Base-by-base conservation (phyloP, 2,797 vertebrate genomes). In the Poecilia picta region DNA sequence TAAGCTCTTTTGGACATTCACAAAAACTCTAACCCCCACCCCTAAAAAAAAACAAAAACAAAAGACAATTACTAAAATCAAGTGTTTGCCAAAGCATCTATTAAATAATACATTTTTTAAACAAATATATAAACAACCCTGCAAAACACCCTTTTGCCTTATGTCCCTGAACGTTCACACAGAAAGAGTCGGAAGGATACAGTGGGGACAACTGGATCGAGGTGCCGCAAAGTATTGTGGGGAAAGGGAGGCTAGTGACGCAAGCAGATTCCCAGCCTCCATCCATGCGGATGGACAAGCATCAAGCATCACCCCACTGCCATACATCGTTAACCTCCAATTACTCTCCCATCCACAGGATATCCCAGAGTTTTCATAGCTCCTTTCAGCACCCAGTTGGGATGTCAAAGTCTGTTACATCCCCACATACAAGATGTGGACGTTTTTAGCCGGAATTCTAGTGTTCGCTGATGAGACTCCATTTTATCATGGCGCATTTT, bases 261-360 rank as follows among this genome's bases (percentile, higher is more conserved):
- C 73, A 86, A 88, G 87, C 91, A 91, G 91, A 96, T 96, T 96
- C 95, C 91, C 91, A 83, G 82, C 77, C 81, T 90, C 80, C 94
- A 95, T 93, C 93, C 95, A 94, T 91, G 93, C 94, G 81, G 81
- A 75, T 13, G 57, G 85, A 73, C 84, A 79, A 88, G 85, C 83
- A 86, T 84, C 82, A 66, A 85, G 81, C 90, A 87, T 88, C 85
- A 77, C 43, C 55, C 46, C 51, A 47, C 82, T 86, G 83, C 85
- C 90, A 84, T 81, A 76, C 45, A 79, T 82, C 78, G 74, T 94
- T 92, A 93, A 85, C 82, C 84, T 80, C 70, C 72, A 62, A 79
- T 84, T 81, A 12, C 73, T 81, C 73, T 74, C 43, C 8, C n/a
- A 74, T 51, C 47, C 71, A 80, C 15, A 15, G 79, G 74, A 76